Evolutionary conservation across 2,797 vertebrate genomes (phyloP).

Genomic region (Acipenser oxyrinchus): DNA sequence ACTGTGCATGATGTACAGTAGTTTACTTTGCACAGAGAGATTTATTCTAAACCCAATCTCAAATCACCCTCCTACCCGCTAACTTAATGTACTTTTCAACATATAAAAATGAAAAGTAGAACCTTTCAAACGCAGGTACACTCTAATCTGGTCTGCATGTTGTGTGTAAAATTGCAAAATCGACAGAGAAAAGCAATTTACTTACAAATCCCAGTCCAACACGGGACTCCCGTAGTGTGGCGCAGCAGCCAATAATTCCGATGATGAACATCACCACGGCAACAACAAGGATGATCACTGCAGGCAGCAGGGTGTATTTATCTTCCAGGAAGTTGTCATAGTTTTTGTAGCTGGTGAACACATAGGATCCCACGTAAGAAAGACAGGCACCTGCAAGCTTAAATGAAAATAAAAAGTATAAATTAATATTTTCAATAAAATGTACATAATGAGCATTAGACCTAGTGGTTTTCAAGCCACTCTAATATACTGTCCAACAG

Average conservation of each 20-base stretch:
- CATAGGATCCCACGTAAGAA: constrained; percentile 61
- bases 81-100: too few species aligned
- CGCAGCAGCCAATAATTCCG: constrained; percentile 72
- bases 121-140: too few species aligned
- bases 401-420: constrained; percentile 5
- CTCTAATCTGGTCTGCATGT: too few species aligned
- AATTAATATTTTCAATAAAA: neutral
- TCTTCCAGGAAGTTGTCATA: constrained; percentile 62
- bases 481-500: neutral
- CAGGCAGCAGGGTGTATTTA: constrained; percentile 56
- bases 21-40: too few species aligned
- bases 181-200: constrained; percentile 6
- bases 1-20: too few species aligned
- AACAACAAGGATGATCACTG: constrained; percentile 52
- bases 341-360: constrained; percentile 60
- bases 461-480: too few species aligned
- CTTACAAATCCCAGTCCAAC: constrained; percentile 74
- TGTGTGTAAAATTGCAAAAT: too few species aligned
- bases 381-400: constrained; percentile 69
- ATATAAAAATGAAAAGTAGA: too few species aligned
- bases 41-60: too few species aligned
- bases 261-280: constrained; percentile 67
- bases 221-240: constrained; percentile 71
- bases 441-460: too few species aligned
- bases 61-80: too few species aligned